Base-by-base conservation (phyloP, 2,797 vertebrate genomes). In the Clarias platycephalus region DNA sequence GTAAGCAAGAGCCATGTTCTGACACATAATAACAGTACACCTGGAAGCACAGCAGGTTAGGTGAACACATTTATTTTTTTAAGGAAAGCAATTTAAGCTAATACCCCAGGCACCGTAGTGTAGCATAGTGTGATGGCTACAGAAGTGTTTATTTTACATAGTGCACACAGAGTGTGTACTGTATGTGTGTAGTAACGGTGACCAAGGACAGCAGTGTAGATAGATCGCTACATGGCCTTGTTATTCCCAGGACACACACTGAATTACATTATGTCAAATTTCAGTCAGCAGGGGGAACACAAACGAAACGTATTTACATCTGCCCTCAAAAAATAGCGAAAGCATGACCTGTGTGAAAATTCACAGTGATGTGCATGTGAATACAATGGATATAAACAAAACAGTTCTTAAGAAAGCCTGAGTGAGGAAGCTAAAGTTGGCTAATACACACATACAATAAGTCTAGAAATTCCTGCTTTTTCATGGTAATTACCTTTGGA, bases 81-180 rank as follows among this genome's bases (percentile, higher is more conserved):
- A 67, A 86, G 91, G 84, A 94, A 91, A 89, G 86, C 91, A 93
- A 94, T 94, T 94, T 91, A 90, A 93, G 90, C 86, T 88, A 94
- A 94, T 90, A 91, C 92, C 90, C 92, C 77, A 90, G 91, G 91
- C 88, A 82, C 79, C 81, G 67, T 26, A 22, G 89, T 84, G 80
- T 83, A 71, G 22, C n/a, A 83, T 74, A 68, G 88, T 85, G 90
- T 89, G 86, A 88, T 86, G 92, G 89, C 90, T 88, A 88, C 87
- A 67, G 86, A 90, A 84, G 53, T 76, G 66, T 83, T 81, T 84
- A 84, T 89, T 91, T 93, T 91, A 89, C 88, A 93, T 90, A 90
- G 88, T 75, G 76, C 82, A 92, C 68, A 80, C 62, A 63, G 55
- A 70, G 88, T 89, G 34, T 72, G 76, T 60, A 66, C 26, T 72